Percentiles rank a stretch among this genome's conserved stretches.
phyloP scores from a whole-genome alignment of 1,140 invertebrate genomes.

The Zaprionus africanus region DNA sequence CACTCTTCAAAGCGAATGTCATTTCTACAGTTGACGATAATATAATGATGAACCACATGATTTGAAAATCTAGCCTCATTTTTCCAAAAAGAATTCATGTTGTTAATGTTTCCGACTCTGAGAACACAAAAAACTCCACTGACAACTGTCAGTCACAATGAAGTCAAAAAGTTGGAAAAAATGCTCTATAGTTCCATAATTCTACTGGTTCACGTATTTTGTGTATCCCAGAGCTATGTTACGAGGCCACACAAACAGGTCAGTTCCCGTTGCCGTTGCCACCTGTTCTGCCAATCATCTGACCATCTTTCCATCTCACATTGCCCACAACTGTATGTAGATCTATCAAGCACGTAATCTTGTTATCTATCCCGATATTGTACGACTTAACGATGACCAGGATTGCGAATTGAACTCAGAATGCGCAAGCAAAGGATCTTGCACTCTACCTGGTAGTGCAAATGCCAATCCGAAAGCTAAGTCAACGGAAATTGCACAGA shows the following conservation, averaged over 20 bases:
- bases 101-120: conserved; percentile 35
- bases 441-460: not conserved
- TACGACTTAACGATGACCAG: conserved; percentile 2
- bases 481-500: conserved; percentile 84
- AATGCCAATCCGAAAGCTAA: conserved; percentile 25
- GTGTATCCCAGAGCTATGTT: conserved; percentile 28
- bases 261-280: conserved; percentile 7
- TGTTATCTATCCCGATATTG: conserved; percentile 8
- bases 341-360: conserved; percentile 25
- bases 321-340: not conserved
- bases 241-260: conserved; percentile 36
- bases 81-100: conserved; percentile 25
- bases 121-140: not conserved
- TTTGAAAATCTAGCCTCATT: conserved; percentile 54
- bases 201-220: conserved; percentile 40
- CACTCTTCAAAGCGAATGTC: not conserved
- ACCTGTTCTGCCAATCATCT: not conserved
- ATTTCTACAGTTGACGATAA: conserved; percentile 26
- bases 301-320: not conserved
- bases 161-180: conserved; percentile 23
- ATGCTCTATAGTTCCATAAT: conserved; percentile 50
- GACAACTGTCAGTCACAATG: conserved; percentile 18
- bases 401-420: not conserved
- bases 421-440: conserved; percentile 2
- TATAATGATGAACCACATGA: conserved; percentile 46